These are phyloP conservation scores for Anthopleura xanthogrammica DNA, from an alignment of 92 coral and sea anemone genomes.

Conservation along the genomic window DNA sequence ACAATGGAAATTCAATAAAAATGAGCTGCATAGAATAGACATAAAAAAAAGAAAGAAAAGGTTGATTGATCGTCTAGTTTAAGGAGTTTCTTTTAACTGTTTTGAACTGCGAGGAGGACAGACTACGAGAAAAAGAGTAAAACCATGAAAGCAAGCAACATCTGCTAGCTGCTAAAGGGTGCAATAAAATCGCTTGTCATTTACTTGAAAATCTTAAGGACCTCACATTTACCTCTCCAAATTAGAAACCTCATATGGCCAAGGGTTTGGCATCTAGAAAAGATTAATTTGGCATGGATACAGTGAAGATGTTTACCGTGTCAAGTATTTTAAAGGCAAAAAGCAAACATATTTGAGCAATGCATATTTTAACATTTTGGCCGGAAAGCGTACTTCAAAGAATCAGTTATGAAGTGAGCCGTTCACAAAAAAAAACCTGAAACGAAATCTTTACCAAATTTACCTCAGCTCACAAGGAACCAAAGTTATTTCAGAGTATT, in stretches of 20 bases:
- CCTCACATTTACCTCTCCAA: not conserved
- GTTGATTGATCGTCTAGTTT: not conserved
- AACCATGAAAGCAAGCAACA: not conserved
- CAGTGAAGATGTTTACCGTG: not conserved
- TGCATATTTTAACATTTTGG: conserved; percentile 2
- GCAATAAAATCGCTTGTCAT: not conserved
- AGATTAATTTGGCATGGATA: not conserved
- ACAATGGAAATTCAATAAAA: not conserved
- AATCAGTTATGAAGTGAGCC: not conserved
- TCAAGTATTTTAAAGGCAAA: not conserved
- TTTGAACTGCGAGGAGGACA: not conserved
- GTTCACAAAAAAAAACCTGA: not conserved
- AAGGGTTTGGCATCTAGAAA: not conserved
- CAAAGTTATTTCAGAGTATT: not conserved
- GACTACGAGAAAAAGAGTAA: not conserved
- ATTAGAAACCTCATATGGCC: not conserved
- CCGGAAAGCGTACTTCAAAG: not conserved
- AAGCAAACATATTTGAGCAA: not conserved
- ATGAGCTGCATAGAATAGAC: not conserved
- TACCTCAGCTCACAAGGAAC: too few relatives aligned
- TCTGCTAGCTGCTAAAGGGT: not conserved
- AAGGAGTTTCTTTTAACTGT: not conserved
- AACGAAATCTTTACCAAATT: not conserved
- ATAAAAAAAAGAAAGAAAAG: not conserved
- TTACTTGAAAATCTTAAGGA: not conserved